These are phyloP conservation scores for Poecilia picta DNA, from an alignment of 2,797 vertebrate genomes.

Conservation along the genomic window DNA sequence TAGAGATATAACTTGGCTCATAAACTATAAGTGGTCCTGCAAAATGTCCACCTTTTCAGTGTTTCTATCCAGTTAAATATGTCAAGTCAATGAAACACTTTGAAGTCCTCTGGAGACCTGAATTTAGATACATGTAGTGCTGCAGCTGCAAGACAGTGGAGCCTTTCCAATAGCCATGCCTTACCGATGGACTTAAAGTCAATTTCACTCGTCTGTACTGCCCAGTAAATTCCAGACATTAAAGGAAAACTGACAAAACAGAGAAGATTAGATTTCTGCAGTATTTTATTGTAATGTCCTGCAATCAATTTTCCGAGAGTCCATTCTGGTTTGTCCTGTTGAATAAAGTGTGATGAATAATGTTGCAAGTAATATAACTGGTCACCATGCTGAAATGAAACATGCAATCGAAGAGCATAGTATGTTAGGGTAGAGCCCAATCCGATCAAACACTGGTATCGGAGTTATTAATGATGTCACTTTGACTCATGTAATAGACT, in stretches of 20 bases:
- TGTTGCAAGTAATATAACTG: background rate
- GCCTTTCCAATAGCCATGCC: background rate
- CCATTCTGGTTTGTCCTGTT: constrained; percentile 17
- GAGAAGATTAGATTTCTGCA: constrained; percentile 5
- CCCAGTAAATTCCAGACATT: constrained; percentile 1
- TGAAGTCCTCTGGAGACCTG: constrained; percentile 16
- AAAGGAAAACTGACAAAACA: constrained; percentile 10
- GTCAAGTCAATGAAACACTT: constrained; percentile 32
- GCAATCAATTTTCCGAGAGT: background rate
- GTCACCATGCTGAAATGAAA: background rate
- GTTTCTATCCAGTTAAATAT: background rate
- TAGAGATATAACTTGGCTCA: background rate
- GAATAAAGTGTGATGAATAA: constrained; percentile 25
- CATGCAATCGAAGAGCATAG: background rate
- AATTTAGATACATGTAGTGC: constrained; percentile 29
- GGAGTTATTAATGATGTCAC: background rate
- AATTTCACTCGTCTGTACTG: background rate
- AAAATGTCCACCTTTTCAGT: constrained; percentile 48
- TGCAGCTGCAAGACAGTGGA: background rate
- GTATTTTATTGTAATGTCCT: background rate
- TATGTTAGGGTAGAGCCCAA: background rate
- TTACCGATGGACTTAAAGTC: constrained; percentile 9
- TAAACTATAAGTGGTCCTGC: constrained; percentile 4
- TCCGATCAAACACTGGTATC: background rate
- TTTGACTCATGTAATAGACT: background rate